Evolutionary conservation across 2,888 invertebrate species (phyloP).

Genomic region (Pollenia amentaria): DNA sequence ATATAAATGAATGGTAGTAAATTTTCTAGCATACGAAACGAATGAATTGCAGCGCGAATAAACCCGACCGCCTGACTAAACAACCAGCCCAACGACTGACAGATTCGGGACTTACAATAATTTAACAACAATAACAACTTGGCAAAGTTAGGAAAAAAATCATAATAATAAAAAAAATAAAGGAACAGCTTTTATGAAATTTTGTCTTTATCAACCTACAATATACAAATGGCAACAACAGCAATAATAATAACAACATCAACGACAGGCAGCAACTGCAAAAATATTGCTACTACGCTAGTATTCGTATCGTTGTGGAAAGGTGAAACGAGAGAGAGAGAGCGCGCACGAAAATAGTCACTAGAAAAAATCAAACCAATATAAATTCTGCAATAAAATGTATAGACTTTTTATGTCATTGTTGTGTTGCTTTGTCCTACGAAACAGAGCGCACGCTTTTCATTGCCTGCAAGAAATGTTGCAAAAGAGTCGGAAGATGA

Average conservation of each 20-base stretch:
- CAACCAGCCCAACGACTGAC: slow-evolving; percentile 48
- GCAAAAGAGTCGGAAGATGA: slow-evolving; percentile 33
- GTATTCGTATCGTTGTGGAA: slow-evolving; percentile 7
- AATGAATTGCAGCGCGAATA: slow-evolving; percentile 32
- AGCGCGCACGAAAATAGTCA: slow-evolving; percentile 31
- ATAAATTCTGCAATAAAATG: slow-evolving; percentile 67
- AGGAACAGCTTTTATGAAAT: slow-evolving; percentile 76
- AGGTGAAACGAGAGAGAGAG: background rate
- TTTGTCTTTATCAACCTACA: slow-evolving; percentile 74
- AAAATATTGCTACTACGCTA: slow-evolving; percentile 53
- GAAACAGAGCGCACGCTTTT: slow-evolving; percentile 48
- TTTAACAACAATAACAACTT: slow-evolving; percentile 73
- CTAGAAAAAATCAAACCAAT: slow-evolving; percentile 65
- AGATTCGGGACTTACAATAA: slow-evolving; percentile 63
- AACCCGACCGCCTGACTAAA: slow-evolving; percentile 52
- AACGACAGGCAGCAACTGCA: slow-evolving; percentile 61
- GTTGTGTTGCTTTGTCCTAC: slow-evolving; percentile 54
- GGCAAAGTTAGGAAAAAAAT: slow-evolving; percentile 41
- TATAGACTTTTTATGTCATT: slow-evolving; percentile 64
- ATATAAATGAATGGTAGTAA: slow-evolving; percentile 55
- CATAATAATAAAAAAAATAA: slow-evolving; percentile 57
- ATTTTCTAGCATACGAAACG: slow-evolving; percentile 49
- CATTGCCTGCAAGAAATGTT: slow-evolving; percentile 44
- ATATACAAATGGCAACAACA: slow-evolving; percentile 51
- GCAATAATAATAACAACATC: slow-evolving; percentile 28